Percentiles rank a stretch among this genome's conserved stretches.
phyloP scores from a whole-genome alignment of 2,888 invertebrate genomes.

The Drosophila ezoana region DNA sequence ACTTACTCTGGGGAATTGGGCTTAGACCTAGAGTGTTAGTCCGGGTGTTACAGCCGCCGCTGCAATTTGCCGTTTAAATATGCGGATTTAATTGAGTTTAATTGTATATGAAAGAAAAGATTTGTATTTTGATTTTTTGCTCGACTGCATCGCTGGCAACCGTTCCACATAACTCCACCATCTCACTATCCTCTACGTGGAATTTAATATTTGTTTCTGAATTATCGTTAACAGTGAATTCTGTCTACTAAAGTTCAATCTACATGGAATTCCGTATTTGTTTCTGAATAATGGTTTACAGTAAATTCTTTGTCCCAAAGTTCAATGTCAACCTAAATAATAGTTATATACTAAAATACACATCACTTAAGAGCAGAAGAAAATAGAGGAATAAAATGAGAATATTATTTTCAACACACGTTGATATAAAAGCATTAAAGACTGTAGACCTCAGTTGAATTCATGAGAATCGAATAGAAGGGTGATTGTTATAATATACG shows the following conservation, averaged over 20 bases:
- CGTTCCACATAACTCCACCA: background rate
- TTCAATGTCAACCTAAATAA: too few species aligned
- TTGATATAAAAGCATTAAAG: too few species aligned
- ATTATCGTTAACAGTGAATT: background rate
- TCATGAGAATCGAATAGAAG: too few species aligned
- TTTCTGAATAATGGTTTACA: too few species aligned
- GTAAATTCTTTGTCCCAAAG: too few species aligned
- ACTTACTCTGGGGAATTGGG: constrained; percentile 66
- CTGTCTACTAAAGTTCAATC: background rate
- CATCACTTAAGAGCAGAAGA: too few species aligned
- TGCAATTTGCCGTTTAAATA: constrained; percentile 75
- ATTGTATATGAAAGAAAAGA: constrained; percentile 67
- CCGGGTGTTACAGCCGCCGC: constrained; percentile 29
- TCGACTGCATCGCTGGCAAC: constrained; percentile 10
- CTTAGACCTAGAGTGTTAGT: constrained; percentile 33
- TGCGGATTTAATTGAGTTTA: constrained; percentile 79
- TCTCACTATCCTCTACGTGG: background rate
- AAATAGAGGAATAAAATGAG: too few species aligned
- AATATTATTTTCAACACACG: too few species aligned
- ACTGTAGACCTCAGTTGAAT: too few species aligned
- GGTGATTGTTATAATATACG: too few species aligned
- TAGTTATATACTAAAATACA: too few species aligned
- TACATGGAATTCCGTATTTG: too few species aligned
- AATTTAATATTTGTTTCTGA: background rate
- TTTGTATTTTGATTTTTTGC: constrained; percentile 48